These are phyloP conservation scores for Brachyhypopomus gauderio DNA, from an alignment of 2,113 vertebrate genomes.

Conservation along the genomic window DNA sequence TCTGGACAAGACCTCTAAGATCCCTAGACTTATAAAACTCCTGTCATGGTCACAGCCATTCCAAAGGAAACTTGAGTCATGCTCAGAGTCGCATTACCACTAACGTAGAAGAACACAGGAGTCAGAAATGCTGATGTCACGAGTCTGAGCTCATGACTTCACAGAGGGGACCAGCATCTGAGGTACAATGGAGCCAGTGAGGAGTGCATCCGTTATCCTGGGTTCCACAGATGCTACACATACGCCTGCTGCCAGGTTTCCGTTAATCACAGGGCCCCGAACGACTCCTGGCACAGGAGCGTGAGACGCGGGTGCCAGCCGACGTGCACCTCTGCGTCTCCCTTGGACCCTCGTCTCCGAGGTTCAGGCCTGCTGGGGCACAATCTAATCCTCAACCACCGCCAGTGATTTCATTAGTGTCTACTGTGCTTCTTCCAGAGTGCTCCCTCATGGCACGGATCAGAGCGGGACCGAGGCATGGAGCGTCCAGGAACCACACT, in stretches of 20 bases:
- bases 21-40: neutral
- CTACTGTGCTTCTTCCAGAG: constrained; percentile 59
- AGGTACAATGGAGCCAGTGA: too few species aligned
- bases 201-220: constrained; percentile 7
- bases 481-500: constrained; percentile 49
- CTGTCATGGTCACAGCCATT: neutral
- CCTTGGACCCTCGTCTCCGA: constrained; percentile 14
- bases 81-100: neutral
- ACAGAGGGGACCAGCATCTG: too few species aligned
- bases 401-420: constrained; percentile 65
- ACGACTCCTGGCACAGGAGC: constrained; percentile 57
- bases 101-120: neutral
- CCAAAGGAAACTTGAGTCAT: neutral
- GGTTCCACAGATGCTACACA: neutral
- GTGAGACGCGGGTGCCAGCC: constrained; percentile 46
- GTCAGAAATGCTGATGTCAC: neutral
- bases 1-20: neutral
- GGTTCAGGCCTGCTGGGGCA: constrained; percentile 60
- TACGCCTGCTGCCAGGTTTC: neutral
- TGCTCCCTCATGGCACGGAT: constrained; percentile 55
- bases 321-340: constrained; percentile 38
- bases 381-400: constrained; percentile 72
- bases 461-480: constrained; percentile 51
- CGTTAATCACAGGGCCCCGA: constrained; percentile 12
- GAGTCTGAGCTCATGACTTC: too few species aligned